Percentiles rank a stretch among this genome's conserved stretches.
phyloP scores from a whole-genome alignment of 2,797 vertebrate species.

The Crocidura indochinensis region DNA sequence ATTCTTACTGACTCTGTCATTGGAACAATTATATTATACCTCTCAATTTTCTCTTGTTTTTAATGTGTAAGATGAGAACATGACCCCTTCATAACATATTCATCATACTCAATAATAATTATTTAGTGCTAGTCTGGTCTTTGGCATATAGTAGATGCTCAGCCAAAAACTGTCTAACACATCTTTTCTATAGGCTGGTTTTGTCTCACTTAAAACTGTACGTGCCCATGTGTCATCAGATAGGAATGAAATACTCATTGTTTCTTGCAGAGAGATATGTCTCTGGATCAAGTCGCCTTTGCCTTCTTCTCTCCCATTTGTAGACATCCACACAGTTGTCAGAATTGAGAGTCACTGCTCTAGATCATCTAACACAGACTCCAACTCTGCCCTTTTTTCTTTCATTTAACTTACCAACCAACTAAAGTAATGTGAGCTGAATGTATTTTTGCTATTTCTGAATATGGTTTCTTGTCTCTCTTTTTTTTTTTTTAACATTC shows the following conservation, averaged over 20 bases:
- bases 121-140: neutral
- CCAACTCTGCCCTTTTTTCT: neutral
- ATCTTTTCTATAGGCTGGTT: neutral
- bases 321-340: too few relatives aligned
- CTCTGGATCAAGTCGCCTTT: too few relatives aligned
- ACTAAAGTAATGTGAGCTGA: neutral
- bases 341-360: neutral
- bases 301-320: too few relatives aligned
- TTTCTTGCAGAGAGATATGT: constrained; percentile 30
- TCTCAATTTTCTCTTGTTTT: constrained; percentile 28
- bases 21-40: constrained; percentile 9
- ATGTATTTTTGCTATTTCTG: constrained; percentile 20
- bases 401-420: neutral
- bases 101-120: neutral
- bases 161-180: neutral
- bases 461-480: constrained; percentile 26
- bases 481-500: neutral
- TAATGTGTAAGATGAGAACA: constrained; percentile 5
- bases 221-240: neutral
- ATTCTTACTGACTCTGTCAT: constrained; percentile 8
- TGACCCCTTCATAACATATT: neutral
- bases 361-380: neutral
- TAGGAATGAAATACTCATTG: neutral
- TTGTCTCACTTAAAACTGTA: neutral
- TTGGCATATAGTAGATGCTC: neutral